Base-by-base conservation (phyloP, 2,113 vertebrate genomes). In the Etheostoma cragini region DNA sequence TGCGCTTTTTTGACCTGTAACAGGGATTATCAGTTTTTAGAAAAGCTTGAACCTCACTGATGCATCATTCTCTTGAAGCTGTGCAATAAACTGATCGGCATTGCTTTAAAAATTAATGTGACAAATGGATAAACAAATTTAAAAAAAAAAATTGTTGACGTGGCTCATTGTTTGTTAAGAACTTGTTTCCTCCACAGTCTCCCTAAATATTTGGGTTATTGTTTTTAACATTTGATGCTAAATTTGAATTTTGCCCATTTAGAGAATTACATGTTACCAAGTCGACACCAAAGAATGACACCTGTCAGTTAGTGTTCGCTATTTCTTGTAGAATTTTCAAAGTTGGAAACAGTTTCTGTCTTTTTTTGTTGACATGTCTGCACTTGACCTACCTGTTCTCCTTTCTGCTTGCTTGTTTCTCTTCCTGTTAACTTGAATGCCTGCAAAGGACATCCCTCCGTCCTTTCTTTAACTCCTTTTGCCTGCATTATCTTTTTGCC, bases 351-450 rank as follows among this genome's bases (percentile, higher is more conserved):
- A 0, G 4, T 2, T 14, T 10, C 4, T 77, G 12, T 26, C 22
- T 60, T 13, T 85, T 13, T 54, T 30, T 74, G 2, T 42, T 58
- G 38, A 53, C 50, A 49, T 50, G 16, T 67, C 21, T 71, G 57
- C 71, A 63, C 75, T 14, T 6, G 2, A 53, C 42, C 35, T 42
- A 24, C 35, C 61, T 19, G 49, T 80, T 64, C 52, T 63, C 17
- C 52, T 73, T 45, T 42, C 21, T 69, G 26, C 10, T 22, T 30
- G n/a, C 26, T n/a, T 52, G 26, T 56, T 54, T 33, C n/a, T 26
- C 22, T 13, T 30, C 66, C 17, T 47, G 24, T 72, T 62, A 19
- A 17, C 14, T 24, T 61, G 15, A 1, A 26, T 52, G 56, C 68
- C 6, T 45, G 13, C 47, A 57, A 11, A 69, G 68, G 66, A 67